A percentile compares a stretch with the other conserved stretches of the same genome.
Conservation (phyloP, 2,888 invertebrate species). For the Chrysolina haemoptera region DNA sequence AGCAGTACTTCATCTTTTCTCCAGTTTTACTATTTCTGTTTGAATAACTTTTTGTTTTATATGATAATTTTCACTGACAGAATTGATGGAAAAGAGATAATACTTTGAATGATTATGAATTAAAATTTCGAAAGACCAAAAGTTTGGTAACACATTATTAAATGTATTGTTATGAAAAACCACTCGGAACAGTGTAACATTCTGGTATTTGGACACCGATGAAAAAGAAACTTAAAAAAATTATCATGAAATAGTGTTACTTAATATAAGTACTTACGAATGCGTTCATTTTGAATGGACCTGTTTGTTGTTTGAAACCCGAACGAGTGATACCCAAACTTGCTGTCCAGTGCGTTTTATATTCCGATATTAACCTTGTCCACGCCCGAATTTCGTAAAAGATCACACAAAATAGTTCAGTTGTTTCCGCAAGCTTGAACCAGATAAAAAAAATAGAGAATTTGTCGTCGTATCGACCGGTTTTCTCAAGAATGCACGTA, state of each 20-base stretch:
- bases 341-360: constrained; percentile 54
- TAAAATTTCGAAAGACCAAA: too few species aligned
- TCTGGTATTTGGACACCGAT: constrained; percentile 6
- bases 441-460: constrained; percentile 14
- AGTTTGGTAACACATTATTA: not conserved
- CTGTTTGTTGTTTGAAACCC: constrained; percentile 54
- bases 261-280: constrained; percentile 44
- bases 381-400: constrained; percentile 53
- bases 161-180: not conserved
- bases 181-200: not conserved
- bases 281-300: constrained; percentile 50
- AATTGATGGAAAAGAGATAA: not conserved
- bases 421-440: constrained; percentile 28
- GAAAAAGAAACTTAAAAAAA: not conserved
- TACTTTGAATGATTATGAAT: not conserved
- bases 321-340: constrained; percentile 59
- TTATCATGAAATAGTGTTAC: constrained; percentile 3
- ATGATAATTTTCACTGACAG: constrained; percentile 8
- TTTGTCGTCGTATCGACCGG: constrained; percentile 16
- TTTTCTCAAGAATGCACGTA: constrained; percentile 4
- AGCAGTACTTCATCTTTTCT: too few species aligned
- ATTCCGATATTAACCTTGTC: constrained; percentile 56
- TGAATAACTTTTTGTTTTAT: too few species aligned
- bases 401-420: constrained; percentile 37
- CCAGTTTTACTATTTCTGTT: too few species aligned